Evolutionary conservation across 2,113 vertebrate species (phyloP).

Genomic region (Phalacrocorax aristotelis): DNA sequence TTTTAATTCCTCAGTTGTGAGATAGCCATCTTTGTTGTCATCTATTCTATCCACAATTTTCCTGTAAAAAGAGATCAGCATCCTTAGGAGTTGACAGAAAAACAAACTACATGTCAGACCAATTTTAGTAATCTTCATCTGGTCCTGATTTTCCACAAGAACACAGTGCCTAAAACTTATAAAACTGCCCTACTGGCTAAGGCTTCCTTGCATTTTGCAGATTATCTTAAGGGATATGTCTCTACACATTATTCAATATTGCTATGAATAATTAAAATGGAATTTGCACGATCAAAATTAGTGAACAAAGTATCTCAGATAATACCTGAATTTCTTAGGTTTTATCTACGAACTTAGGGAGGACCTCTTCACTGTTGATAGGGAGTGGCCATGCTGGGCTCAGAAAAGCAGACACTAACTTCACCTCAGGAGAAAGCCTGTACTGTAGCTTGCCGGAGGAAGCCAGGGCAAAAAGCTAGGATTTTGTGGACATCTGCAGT

Average conservation of each 20-base stretch:
- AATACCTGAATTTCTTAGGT: neutral
- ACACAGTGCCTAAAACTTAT: accelerated
- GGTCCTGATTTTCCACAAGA: neutral
- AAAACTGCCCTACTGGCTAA: neutral
- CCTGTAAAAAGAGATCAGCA: conserved; percentile 67
- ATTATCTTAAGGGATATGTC: neutral
- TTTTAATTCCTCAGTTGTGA: conserved; percentile 89
- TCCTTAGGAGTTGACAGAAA: neutral
- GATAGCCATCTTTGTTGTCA: conserved; percentile 81
- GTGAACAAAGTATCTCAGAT: neutral
- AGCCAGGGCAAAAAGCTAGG: neutral
- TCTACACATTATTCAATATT: neutral
- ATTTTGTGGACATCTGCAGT: neutral
- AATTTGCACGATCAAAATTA: neutral
- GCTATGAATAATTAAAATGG: neutral
- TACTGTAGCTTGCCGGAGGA: neutral
- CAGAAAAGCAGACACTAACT: neutral
- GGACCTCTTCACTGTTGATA: neutral
- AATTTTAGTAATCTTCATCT: neutral
- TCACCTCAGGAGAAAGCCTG: neutral
- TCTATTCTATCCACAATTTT: conserved; percentile 96
- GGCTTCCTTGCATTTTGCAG: neutral
- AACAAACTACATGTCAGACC: neutral
- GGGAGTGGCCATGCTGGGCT: neutral
- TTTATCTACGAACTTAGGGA: neutral